Conservation (phyloP, 2,113 vertebrate species). For the Trogon surrucura region DNA sequence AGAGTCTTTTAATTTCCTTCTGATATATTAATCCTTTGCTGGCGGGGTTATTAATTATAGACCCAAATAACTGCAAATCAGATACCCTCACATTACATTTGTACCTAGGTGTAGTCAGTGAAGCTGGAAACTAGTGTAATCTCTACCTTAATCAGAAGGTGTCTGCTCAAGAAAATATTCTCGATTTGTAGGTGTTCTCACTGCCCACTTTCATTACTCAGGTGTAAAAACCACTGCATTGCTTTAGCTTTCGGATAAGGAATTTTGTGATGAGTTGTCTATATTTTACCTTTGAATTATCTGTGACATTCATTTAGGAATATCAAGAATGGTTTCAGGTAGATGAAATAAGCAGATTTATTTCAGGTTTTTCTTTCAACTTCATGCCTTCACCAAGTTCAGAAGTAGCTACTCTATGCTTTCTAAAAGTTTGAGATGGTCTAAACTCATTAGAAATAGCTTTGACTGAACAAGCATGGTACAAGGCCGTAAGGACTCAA, state of each 20-base stretch:
- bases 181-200: slow-evolving; percentile 3
- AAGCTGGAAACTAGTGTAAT: not conserved
- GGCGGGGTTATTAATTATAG: not conserved
- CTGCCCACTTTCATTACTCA: not conserved
- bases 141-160: not conserved
- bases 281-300: not conserved
- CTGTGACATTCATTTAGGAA: not conserved
- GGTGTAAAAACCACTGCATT: not conserved
- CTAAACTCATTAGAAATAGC: not conserved
- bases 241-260: not conserved
- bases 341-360: not conserved
- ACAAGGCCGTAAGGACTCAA: not conserved
- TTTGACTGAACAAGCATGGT: not conserved
- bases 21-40: not conserved
- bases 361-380: not conserved
- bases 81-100: not conserved
- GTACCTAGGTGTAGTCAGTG: not conserved
- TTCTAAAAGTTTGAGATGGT: not conserved
- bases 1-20: not conserved
- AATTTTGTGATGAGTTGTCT: not conserved
- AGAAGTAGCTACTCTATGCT: not conserved
- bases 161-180: not conserved
- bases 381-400: not conserved
- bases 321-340: not conserved
- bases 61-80: not conserved